phyloP scores from a whole-genome alignment of 1,140 invertebrate genomes.

The Tetramorium alpestre region DNA sequence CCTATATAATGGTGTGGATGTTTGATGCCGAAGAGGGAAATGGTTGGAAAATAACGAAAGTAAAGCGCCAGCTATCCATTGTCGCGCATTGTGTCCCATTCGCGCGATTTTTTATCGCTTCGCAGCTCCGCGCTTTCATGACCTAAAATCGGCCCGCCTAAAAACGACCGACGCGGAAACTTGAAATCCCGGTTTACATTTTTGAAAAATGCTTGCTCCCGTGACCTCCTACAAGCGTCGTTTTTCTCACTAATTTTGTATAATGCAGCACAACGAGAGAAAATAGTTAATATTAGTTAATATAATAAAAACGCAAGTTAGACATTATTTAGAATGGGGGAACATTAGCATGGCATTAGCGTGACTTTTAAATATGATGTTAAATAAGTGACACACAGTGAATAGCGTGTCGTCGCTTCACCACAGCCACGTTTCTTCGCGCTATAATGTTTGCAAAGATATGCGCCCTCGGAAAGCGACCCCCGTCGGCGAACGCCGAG shows the following conservation, averaged over 20 bases:
- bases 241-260: constrained; percentile 6
- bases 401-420: constrained; percentile 30
- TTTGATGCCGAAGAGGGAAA: constrained; percentile 69
- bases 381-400: constrained; percentile 19
- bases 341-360: background rate
- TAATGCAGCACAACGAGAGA: background rate
- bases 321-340: constrained; percentile 5
- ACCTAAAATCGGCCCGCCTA: constrained; percentile 50
- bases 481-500: constrained; percentile 55
- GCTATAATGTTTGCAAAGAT: constrained; percentile 71
- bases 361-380: constrained; percentile 38
- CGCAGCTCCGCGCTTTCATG: constrained; percentile 63
- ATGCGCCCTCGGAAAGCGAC: constrained; percentile 61
- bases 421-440: constrained; percentile 47
- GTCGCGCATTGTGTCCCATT: constrained; percentile 58
- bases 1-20: constrained; percentile 64
- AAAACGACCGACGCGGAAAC: constrained; percentile 25
- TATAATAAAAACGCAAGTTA: background rate
- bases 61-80: constrained; percentile 69
- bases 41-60: constrained; percentile 76
- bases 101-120: constrained; percentile 66
- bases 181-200: background rate
- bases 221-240: background rate
- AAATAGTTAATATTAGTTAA: background rate
- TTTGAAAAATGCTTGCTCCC: constrained; percentile 12